Base-by-base conservation (phyloP, 2,113 vertebrate genomes). In the Sylvietta virens region DNA sequence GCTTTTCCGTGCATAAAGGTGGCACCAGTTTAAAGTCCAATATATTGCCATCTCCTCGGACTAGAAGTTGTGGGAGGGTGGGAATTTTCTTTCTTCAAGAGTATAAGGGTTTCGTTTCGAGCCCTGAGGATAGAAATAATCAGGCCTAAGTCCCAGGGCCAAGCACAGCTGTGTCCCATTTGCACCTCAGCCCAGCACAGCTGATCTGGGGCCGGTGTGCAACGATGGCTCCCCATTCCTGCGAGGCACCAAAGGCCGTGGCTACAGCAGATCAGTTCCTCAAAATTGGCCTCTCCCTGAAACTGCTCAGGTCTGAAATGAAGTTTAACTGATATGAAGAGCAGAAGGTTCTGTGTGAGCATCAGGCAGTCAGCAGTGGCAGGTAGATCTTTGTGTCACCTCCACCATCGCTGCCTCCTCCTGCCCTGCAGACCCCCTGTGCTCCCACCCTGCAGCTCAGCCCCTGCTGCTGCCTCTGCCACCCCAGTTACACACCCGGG, bases 251-350 rank as follows among this genome's bases (percentile, higher is more conserved):
- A 92, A 91, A 90, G 61, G 74, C 58, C 95, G 80, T 26, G 1
- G 9, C 81, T 28, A 4, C 87, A 77, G 87, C 81, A 95, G 50
- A 82, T 33, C 62, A 13, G 12, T 33, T 48, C 42, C 62, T 44
- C 21, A 86, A 92, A 93, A 92, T 9, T 58, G 42, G 39, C 79
- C 74, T 93, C 70, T 77, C 65, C 92, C 81, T 86, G 90, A 37
- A 92, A 80, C 79, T 74, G 82, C 44, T 88, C 74, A 42, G 67
- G 58, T 92, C 1, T 94, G 90, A 94, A 95, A 95, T 94, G 50
- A 54, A 72, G 28, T 91, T 67, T 33, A 86, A 83, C 35, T 47
- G 90, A 70, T 37, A 56, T 0, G 82, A 67, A 90, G 83, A 88
- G 53, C 70, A 67, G 70, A 83, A 39, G 0, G 24, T 22, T 85